Conservation (phyloP, 1,140 invertebrate genomes). For the Homalodisca vitripennis region DNA sequence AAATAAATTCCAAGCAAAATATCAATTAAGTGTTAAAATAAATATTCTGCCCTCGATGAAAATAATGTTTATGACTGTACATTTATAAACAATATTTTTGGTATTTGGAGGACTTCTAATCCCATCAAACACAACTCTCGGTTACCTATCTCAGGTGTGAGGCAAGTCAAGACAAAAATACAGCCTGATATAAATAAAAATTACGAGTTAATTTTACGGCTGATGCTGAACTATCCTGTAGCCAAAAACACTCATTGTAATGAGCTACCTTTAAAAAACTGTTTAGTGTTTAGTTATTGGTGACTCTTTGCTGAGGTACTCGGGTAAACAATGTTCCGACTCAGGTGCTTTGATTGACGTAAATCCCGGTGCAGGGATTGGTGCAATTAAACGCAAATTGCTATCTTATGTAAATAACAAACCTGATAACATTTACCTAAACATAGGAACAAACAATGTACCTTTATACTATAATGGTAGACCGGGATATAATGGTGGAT, state of each 20-base stretch:
- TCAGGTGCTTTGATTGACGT: not conserved
- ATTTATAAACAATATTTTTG: not conserved
- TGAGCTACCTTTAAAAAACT: not conserved
- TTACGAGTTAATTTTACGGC: not conserved
- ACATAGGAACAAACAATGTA: not conserved
- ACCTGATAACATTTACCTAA: not conserved
- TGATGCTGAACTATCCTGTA: not conserved
- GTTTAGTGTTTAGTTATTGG: not conserved
- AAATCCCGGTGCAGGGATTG: not conserved
- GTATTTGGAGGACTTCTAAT: not conserved
- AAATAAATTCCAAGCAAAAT: not conserved
- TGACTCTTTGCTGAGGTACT: not conserved
- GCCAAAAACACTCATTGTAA: not conserved
- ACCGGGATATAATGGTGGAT: not conserved
- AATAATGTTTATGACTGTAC: not conserved
- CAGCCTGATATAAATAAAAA: too few relatives aligned
- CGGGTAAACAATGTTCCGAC: constrained; percentile 8
- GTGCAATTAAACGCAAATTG: not conserved
- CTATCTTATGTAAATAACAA: not conserved
- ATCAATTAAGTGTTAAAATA: not conserved
- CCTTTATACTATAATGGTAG: constrained; percentile 2
- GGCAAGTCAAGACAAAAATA: too few relatives aligned
- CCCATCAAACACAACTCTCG: too few relatives aligned
- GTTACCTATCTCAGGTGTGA: too few relatives aligned
- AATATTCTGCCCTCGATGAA: not conserved